Evolutionary conservation across 2,113 vertebrate genomes (phyloP).

Genomic region (Centropus unirufus): DNA sequence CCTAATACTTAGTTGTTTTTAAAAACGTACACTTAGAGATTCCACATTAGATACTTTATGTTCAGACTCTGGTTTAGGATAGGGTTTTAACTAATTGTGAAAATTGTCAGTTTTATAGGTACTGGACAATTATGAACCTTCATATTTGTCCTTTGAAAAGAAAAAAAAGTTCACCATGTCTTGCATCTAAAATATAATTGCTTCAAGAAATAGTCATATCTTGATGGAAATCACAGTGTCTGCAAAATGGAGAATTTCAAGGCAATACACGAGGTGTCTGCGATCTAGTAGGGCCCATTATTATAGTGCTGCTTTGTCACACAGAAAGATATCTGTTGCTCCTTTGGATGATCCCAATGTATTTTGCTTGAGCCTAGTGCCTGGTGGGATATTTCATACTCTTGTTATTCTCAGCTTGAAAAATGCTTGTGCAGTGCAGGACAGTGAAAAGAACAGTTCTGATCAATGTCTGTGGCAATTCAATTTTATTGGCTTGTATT

Average conservation of each 20-base stretch:
- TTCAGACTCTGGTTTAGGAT: not conserved
- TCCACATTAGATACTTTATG: not conserved
- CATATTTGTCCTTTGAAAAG: not conserved
- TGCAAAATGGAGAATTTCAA: not conserved
- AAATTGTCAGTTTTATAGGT: not conserved
- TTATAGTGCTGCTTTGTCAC: not conserved
- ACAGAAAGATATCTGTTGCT: not conserved
- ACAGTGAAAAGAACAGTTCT: not conserved
- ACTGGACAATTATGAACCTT: not conserved
- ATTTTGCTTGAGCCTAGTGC: not conserved
- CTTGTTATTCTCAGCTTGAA: not conserved
- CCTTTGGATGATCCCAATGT: not conserved
- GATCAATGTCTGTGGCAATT: not conserved
- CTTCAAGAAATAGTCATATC: not conserved
- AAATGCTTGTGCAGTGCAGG: not conserved
- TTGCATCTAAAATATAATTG: not conserved
- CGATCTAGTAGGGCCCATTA: not conserved
- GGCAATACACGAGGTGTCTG: not conserved
- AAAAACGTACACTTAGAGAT: not conserved
- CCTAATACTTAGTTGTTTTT: conserved; percentile 6
- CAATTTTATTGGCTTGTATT: not conserved
- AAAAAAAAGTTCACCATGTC: not conserved
- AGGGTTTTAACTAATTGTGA: not conserved
- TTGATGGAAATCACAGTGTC: not conserved
- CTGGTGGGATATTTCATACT: not conserved